phyloP scores from a whole-genome alignment of 2,797 vertebrate species.

The Bucorvus abyssinicus region DNA sequence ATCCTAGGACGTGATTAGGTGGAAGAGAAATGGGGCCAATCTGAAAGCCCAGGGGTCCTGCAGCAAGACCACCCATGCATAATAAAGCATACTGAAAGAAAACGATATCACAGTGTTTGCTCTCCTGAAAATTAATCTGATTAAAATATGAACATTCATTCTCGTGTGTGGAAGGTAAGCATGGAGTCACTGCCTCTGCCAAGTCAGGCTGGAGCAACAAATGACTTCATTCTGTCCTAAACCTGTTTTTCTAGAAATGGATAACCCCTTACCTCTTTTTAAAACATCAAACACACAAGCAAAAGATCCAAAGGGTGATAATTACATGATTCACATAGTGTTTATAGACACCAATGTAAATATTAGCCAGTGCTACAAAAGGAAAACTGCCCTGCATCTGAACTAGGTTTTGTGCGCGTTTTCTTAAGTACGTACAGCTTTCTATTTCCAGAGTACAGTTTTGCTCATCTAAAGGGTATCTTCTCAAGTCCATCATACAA shows the following conservation, averaged over 20 bases:
- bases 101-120: slow-evolving; percentile 43
- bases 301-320: background rate
- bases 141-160: slow-evolving; percentile 45
- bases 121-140: slow-evolving; percentile 47
- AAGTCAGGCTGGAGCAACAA: slow-evolving; percentile 35
- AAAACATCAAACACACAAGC: background rate
- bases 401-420: background rate
- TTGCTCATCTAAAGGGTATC: slow-evolving; percentile 96
- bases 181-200: slow-evolving; percentile 20
- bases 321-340: background rate
- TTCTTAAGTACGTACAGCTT: slow-evolving; percentile 87
- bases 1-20: background rate
- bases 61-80: slow-evolving; percentile 15
- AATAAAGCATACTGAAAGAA: slow-evolving; percentile 56
- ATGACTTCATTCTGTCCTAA: background rate
- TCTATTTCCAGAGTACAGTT: slow-evolving; percentile 99
- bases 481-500: slow-evolving; percentile 98
- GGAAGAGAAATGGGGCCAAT: slow-evolving; percentile 30
- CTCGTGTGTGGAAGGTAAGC: slow-evolving; percentile 20
- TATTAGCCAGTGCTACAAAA: background rate
- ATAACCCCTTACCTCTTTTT: background rate
- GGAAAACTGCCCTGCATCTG: background rate
- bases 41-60: background rate
- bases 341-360: background rate
- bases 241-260: background rate